Evolutionary conservation across 2,888 invertebrate species (phyloP), one percentile per base, ranked within the genome.

Genomic region (Empis livida): DNA sequence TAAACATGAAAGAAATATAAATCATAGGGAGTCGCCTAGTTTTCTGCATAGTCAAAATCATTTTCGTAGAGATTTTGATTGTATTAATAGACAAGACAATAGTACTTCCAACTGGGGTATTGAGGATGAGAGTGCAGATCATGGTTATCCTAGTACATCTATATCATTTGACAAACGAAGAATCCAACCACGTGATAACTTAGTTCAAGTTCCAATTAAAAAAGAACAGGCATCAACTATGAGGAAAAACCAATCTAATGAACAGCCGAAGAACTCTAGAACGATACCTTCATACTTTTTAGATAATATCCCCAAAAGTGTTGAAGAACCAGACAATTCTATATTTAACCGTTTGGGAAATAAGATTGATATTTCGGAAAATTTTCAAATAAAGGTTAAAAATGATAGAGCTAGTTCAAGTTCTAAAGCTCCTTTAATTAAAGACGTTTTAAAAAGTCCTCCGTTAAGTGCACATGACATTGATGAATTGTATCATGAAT

Each of bases 361-460:
- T 1, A 59, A 57, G 42, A 44, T 57, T 3, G 38, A 49, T 16
- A 6, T 15, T 15, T 32, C 4, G 11, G 20, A 13, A 35, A 17
- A 57, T 46, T 55, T 56, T 15, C 51, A 51, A n/a, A 51, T 56
- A 23, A 49, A 53, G 48, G 51, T 56, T 20, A 46, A 48, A 20
- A 56, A 55, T 39, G 56, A 54, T 27, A 53, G 49, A 23, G 31
- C 47, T 10, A 2, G 31, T 14, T 13, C 38, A n/a, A 42, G 30
- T 31, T n/a, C 40, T 35, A 4, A 39, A 38, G 6, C 44, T 2
- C 31, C 56, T 13, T 54, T 54, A 16, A 57, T 58, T 37, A 57
- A 54, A 27, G 61, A 60, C 23, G 61, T 63, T 3, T 53, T 63
- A 9, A 61, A 59, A 48, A 62, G 59, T 54, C 63, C 63, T 2